Evolutionary conservation across 2,888 invertebrate species (phyloP).

Genomic region (Catocala sponsa): DNA sequence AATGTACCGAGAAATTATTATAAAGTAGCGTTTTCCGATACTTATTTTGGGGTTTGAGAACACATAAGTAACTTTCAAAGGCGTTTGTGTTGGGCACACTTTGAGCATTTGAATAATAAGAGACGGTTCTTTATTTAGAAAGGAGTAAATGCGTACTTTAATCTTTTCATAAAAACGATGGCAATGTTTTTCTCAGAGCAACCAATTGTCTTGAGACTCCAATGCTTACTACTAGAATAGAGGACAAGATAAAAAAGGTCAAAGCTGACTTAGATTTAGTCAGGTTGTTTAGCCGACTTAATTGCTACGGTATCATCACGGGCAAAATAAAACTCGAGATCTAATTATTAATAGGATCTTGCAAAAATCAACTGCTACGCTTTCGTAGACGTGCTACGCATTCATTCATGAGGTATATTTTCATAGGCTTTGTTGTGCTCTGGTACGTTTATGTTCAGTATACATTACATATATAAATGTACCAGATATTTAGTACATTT

Average conservation of each 20-base stretch:
- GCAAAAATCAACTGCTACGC: conserved; percentile 48
- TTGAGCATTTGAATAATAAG: conserved; percentile 7
- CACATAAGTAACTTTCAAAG: conserved; percentile 13
- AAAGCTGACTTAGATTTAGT: neutral
- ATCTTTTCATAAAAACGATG: neutral
- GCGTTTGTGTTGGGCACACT: conserved; percentile 5
- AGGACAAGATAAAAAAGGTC: neutral
- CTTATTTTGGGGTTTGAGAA: conserved; percentile 8
- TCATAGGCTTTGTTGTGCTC: conserved; percentile 20
- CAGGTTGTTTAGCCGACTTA: neutral
- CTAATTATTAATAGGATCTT: conserved; percentile 42
- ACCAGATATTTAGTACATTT: too few relatives aligned
- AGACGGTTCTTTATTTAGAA: neutral
- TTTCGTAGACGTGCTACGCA: conserved; percentile 52
- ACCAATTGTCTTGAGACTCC: neutral
- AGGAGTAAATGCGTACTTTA: neutral
- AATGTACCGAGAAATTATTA: conserved; percentile 33
- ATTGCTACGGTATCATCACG: too few relatives aligned
- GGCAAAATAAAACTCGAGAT: neutral
- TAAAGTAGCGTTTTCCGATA: conserved; percentile 26
- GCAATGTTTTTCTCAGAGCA: neutral
- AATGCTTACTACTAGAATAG: neutral
- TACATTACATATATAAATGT: too few relatives aligned
- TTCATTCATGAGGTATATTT: conserved; percentile 30
- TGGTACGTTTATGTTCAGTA: too few relatives aligned